Evolutionary conservation across 2,113 vertebrate genomes (phyloP).

Genomic region (Meles meles): DNA sequence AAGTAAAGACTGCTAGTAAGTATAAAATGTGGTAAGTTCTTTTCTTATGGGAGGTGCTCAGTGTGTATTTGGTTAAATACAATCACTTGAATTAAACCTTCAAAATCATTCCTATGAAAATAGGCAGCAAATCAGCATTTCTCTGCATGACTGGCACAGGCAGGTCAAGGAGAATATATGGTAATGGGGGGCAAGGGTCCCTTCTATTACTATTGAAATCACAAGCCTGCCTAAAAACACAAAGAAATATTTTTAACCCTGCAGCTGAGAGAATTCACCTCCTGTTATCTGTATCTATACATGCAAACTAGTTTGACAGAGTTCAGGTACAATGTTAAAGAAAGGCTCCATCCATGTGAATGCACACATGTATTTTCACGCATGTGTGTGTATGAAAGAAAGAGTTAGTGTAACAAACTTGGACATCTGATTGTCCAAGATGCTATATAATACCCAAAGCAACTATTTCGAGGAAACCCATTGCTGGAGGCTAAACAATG

Average conservation of each 20-base stretch:
- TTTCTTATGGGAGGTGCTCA: neutral
- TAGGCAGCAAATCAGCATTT: neutral
- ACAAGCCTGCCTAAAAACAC: neutral
- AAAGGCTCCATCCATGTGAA: neutral
- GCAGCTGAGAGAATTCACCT: neutral
- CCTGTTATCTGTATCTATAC: neutral
- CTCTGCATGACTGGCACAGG: neutral
- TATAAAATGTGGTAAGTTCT: neutral
- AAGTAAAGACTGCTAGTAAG: neutral
- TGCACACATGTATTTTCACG: neutral
- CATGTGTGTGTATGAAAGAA: neutral
- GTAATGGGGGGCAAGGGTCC: accelerated
- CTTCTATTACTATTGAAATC: neutral
- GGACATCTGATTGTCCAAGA: neutral
- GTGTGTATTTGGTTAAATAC: neutral
- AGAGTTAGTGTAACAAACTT: neutral
- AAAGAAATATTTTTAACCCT: neutral
- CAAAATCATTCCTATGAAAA: neutral
- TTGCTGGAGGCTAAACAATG: neutral
- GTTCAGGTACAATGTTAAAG: neutral
- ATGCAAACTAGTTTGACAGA: neutral
- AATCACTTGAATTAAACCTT: slow-evolving; percentile 26
- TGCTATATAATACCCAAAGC: neutral
- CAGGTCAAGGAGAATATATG: neutral
- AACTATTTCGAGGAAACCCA: neutral